Percentiles rank a stretch among this genome's conserved stretches.
These are phyloP conservation scores for Danio kyathit DNA, from an alignment of 2,797 vertebrate species.

Conservation along the genomic window DNA sequence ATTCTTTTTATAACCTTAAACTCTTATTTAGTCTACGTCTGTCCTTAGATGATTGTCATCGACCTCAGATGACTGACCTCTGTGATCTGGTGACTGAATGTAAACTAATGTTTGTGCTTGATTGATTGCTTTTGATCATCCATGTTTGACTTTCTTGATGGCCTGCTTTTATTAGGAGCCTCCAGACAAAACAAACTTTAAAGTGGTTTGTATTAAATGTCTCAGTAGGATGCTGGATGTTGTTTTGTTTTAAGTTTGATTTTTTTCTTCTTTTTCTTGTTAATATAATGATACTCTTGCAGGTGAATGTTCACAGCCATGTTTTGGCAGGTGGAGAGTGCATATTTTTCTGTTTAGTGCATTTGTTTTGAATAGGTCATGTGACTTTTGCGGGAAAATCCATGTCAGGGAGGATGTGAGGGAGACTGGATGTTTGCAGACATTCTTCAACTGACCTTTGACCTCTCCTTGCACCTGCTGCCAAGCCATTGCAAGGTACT, in stretches of 20 bases:
- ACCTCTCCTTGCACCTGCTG: background rate
- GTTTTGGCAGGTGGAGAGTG: conserved; percentile 52
- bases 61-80: conserved; percentile 28
- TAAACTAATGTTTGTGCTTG: conserved; percentile 15
- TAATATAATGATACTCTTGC: conserved; percentile 19
- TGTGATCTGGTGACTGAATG: conserved; percentile 18
- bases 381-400: conserved; percentile 45
- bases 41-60: conserved; percentile 25
- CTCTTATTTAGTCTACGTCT: conserved; percentile 29
- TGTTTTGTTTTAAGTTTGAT: background rate
- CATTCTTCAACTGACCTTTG: background rate
- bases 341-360: conserved; percentile 59
- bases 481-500: background rate
- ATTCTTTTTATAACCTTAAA: conserved; percentile 42
- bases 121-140: conserved; percentile 2
- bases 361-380: conserved; percentile 67
- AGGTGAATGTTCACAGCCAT: conserved; percentile 11
- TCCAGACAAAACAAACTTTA: conserved; percentile 5
- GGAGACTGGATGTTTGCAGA: background rate
- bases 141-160: background rate
- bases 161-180: conserved; percentile 13
- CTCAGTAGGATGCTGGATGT: background rate
- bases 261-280: background rate
- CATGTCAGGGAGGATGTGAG: background rate
- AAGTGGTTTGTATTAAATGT: conserved; percentile 13